A percentile compares a stretch with the other conserved stretches of the same genome.
phyloP scores from a whole-genome alignment of 2,797 vertebrate genomes.

The Podarcis siculus region DNA sequence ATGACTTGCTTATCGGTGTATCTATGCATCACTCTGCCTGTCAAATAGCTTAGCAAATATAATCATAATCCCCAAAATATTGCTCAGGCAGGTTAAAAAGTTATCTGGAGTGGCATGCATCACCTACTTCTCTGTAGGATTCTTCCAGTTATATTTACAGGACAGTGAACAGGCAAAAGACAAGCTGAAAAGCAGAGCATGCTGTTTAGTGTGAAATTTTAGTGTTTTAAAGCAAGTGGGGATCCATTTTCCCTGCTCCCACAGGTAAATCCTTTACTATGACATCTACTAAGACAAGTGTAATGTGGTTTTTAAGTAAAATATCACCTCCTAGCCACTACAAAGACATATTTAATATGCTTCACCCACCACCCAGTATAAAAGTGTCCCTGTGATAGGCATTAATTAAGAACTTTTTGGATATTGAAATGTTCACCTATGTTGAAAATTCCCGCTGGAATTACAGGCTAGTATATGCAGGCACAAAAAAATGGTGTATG shows the following conservation, averaged over 20 bases:
- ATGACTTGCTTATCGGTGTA: background rate
- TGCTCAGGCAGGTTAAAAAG: background rate
- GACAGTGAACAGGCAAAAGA: background rate
- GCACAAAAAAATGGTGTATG: background rate
- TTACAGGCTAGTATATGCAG: background rate
- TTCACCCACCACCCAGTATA: background rate
- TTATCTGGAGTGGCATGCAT: background rate
- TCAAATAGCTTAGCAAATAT: background rate
- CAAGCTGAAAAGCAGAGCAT: background rate
- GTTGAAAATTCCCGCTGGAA: background rate
- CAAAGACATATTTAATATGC: background rate
- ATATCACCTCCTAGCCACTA: background rate
- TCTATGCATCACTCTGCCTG: background rate
- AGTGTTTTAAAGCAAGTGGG: background rate
- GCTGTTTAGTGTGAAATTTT: background rate
- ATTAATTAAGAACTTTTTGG: background rate
- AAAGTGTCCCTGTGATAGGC: background rate
- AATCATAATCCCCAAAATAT: background rate
- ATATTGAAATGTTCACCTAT: background rate
- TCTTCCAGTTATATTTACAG: background rate
- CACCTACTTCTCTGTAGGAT: background rate
- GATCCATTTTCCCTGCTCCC: background rate
- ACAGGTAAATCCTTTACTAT: background rate
- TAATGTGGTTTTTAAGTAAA: background rate
- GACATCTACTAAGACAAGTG: background rate